Conservation (phyloP, 2,888 invertebrate species). For the Rhagonycha lutea region DNA sequence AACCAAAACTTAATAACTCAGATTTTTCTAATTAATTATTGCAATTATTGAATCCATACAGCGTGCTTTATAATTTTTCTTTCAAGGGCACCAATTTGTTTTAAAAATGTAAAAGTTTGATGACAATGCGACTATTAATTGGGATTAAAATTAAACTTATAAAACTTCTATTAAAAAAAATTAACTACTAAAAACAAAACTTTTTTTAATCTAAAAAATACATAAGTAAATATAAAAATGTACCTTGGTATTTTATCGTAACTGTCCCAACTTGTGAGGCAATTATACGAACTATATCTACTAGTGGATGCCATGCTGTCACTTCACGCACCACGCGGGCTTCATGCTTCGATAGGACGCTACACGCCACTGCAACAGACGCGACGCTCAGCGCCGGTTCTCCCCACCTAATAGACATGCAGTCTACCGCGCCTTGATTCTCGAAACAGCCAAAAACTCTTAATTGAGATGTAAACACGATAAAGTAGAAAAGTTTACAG, state of each 20-base stretch:
- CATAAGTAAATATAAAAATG: constrained; percentile 2
- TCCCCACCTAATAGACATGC: constrained; percentile 35
- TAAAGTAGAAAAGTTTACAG: not conserved
- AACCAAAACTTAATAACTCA: not conserved
- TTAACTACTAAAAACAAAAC: too few species aligned
- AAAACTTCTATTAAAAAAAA: too few species aligned
- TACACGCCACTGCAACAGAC: constrained; percentile 45
- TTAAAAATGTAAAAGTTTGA: not conserved
- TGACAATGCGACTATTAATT: too few species aligned
- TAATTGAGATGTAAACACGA: not conserved
- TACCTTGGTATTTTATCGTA: constrained; percentile 91
- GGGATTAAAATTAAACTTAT: too few species aligned
- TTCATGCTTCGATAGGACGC: constrained; percentile 46
- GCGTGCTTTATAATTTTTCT: too few species aligned
- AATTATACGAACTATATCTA: constrained; percentile 88
- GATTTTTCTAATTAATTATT: too few species aligned
- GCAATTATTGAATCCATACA: too few species aligned
- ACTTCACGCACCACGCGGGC: constrained; percentile 39
- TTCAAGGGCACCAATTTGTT: not conserved
- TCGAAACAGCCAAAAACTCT: not conserved
- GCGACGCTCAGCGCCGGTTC: constrained; percentile 33
- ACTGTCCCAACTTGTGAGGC: constrained; percentile 88
- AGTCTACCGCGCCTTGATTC: constrained; percentile 31
- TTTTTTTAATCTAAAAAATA: not conserved
- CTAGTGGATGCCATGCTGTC: constrained; percentile 68